phyloP scores from a whole-genome alignment of 2,113 vertebrate genomes.

The Apteryx owenii region DNA sequence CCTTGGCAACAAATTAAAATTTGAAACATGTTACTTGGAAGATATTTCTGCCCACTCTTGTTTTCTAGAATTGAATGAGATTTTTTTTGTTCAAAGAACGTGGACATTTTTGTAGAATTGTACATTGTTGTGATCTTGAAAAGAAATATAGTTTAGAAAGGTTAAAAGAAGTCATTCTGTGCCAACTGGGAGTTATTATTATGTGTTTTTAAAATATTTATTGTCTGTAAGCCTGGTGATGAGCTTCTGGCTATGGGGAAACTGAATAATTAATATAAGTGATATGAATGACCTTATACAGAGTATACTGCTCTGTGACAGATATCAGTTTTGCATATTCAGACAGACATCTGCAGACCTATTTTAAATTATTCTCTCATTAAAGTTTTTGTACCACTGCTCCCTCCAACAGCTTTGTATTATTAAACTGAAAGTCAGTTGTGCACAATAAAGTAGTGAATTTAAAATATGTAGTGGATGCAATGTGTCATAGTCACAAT shows the following conservation, averaged over 20 bases:
- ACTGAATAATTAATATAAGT: not conserved
- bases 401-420: not conserved
- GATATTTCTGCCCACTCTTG: constrained; percentile 3
- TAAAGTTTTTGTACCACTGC: not conserved
- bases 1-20: not conserved
- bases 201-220: not conserved
- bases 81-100: constrained; percentile 16
- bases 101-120: not conserved
- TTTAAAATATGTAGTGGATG: not conserved
- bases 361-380: not conserved
- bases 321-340: not conserved
- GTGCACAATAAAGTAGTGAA: not conserved
- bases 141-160: not conserved
- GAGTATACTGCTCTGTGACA: not conserved
- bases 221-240: not conserved
- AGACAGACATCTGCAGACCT: not conserved
- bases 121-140: constrained; percentile 11
- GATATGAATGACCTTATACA: not conserved
- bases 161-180: not conserved
- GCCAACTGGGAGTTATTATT: not conserved
- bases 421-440: not conserved
- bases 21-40: not conserved
- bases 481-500: not conserved
- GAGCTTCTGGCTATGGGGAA: not conserved
- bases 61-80: not conserved